Evolutionary conservation across 2,113 vertebrate species (phyloP), one percentile per base, ranked within the genome.

Genomic region (Budorcas taxicolor): DNA sequence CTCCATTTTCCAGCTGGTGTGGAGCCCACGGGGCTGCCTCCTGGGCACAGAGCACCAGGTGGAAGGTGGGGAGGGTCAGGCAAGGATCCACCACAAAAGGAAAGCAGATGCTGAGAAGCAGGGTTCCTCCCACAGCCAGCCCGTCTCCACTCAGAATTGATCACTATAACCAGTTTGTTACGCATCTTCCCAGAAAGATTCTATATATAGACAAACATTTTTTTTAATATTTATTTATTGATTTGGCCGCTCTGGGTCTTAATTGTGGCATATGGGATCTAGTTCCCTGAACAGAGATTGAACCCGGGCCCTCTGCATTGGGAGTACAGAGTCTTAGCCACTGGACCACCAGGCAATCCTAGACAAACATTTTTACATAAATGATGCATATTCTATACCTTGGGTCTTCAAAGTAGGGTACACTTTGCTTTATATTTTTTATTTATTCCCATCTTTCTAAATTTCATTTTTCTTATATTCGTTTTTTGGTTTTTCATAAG

Each of bases 1-100:
- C 50, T 31, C 33, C 31, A 8, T 6, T 31, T 52, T 47, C 52
- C 27, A 5, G 43, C 19, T 45, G 33, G 23, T n/a, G 4, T 15
- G 16, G 62, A 19, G 29, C 60, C 45, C 21, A 1, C 4, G 4
- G 33, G 50, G 27, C 45, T 0, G 1, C 36, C 25, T 47, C 40
- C 43, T 52, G 29, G 91, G 33, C 87, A 80, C 29, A 82, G 57
- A 29, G 23, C 7, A 8, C 29, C 0, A 2, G 6, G 31, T 52
- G 21, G 85, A n/a, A 47, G 19, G 33, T 2, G 1, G 23, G 29
- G 23, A 64, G 43, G 45, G 8, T 15, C 50, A 23, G 53, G 31
- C 17, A 58, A 4, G 4, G 11, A 7, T 31, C 50, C 19, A n/a
- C 17, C 2, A 9, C 1, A 16, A 13, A 40, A 52, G 33, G 16